Percentiles rank a stretch among this genome's conserved stretches.
These are phyloP conservation scores for Eolophus roseicapilla DNA, from an alignment of 2,113 vertebrate genomes.

Conservation along the genomic window DNA sequence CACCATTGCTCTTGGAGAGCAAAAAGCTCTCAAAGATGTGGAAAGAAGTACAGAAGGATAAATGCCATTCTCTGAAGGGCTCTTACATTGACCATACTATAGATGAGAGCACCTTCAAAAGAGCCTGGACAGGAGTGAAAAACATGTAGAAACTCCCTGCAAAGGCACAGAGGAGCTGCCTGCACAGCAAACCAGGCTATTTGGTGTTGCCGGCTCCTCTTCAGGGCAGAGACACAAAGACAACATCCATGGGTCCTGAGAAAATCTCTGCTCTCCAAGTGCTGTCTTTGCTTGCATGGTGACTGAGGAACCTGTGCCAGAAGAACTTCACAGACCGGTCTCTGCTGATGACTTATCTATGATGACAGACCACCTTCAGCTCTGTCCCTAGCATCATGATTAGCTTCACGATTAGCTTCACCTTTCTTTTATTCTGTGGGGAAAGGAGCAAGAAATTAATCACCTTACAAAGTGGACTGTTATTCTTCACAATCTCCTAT, in stretches of 20 bases:
- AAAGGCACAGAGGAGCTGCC: neutral
- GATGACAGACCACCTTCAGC: neutral
- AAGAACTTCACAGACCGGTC: neutral
- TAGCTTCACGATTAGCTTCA: neutral
- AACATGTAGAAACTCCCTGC: neutral
- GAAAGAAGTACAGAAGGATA: neutral
- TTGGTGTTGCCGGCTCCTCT: neutral
- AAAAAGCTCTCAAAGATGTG: neutral
- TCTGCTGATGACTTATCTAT: neutral
- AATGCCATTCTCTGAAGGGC: neutral
- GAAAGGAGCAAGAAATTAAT: neutral
- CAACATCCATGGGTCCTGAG: neutral
- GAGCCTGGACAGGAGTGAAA: neutral
- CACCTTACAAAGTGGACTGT: neutral
- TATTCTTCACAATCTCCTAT: neutral
- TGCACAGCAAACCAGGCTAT: neutral
- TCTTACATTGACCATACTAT: accelerated
- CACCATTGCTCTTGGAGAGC: neutral
- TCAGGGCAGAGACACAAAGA: neutral
- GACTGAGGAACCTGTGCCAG: accelerated
- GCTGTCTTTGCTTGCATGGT: neutral
- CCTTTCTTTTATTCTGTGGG: neutral
- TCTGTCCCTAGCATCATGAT: neutral
- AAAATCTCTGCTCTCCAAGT: neutral
- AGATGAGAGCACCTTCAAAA: neutral